These are phyloP conservation scores for Coenonympha glycerion DNA, from an alignment of 2,888 invertebrate species.

Conservation along the genomic window DNA sequence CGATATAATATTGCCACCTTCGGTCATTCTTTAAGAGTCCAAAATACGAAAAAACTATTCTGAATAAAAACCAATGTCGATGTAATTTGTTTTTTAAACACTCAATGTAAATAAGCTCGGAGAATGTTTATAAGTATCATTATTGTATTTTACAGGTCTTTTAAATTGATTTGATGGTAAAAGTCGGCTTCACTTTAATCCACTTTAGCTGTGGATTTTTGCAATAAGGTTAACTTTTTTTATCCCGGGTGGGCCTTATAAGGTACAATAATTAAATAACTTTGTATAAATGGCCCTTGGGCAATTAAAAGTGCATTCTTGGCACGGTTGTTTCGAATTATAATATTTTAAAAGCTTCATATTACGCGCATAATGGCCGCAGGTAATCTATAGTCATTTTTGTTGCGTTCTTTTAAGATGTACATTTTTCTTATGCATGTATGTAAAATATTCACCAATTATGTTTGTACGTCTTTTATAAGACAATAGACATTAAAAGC, in stretches of 20 bases:
- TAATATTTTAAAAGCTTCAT: conserved; percentile 13
- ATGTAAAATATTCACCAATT: too few relatives aligned
- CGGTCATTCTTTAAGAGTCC: too few relatives aligned
- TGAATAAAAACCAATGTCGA: too few relatives aligned
- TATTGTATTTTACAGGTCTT: too few relatives aligned
- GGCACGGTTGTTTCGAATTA: conserved; percentile 12
- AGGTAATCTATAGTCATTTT: background rate
- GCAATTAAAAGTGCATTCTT: conserved; percentile 6
- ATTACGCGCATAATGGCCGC: conserved; percentile 3
- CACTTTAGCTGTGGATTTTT: background rate
- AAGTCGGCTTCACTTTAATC: background rate
- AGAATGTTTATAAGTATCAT: too few relatives aligned
- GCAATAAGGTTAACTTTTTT: background rate
- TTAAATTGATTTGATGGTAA: too few relatives aligned
- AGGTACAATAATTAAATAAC: conserved; percentile 6
- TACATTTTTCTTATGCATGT: background rate
- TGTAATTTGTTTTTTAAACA: too few relatives aligned
- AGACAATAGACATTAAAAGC: too few relatives aligned
- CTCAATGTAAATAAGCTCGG: too few relatives aligned
- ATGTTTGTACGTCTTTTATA: too few relatives aligned
- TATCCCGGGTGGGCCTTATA: conserved; percentile 1
- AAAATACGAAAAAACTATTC: too few relatives aligned
- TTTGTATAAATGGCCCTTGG: conserved; percentile 1
- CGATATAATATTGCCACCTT: too few relatives aligned
- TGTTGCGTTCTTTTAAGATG: background rate